Percentiles rank a stretch among this genome's conserved stretches.
Evolutionary conservation across 2,113 vertebrate species (phyloP).

Genomic region (Toxotes chatareus): DNA sequence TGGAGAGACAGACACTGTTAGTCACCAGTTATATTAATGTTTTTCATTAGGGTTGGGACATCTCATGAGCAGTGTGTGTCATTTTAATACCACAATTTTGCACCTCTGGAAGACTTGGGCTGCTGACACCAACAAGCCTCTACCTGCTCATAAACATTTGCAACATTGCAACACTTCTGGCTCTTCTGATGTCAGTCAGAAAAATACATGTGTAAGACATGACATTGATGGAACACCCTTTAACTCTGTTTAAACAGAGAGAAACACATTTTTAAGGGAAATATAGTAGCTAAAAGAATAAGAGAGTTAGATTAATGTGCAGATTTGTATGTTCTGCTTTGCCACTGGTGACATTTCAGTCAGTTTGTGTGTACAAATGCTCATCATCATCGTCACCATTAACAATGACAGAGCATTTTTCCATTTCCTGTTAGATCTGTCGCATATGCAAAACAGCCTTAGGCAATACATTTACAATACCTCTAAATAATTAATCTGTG

Average conservation of each 20-base stretch:
- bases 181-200: neutral
- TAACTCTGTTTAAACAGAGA: neutral
- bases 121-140: slow-evolving; percentile 40
- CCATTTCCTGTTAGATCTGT: slow-evolving; percentile 15
- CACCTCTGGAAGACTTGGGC: neutral
- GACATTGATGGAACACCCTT: neutral
- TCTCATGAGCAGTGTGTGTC: neutral
- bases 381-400: neutral
- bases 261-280: neutral
- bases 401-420: neutral
- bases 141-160: slow-evolving; percentile 42
- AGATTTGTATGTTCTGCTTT: neutral
- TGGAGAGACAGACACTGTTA: neutral
- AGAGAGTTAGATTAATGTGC: neutral
- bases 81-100: slow-evolving; percentile 9
- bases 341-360: neutral
- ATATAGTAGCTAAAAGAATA: neutral
- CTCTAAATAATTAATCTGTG: neutral
- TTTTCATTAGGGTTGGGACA: slow-evolving; percentile 16
- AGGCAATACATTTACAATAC: slow-evolving; percentile 46
- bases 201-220: neutral
- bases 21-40: slow-evolving; percentile 5
- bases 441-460: slow-evolving; percentile 10
- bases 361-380: neutral
- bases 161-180: slow-evolving; percentile 3